Conservation (phyloP, 2,888 invertebrate species). For the Erebia aethiops region DNA sequence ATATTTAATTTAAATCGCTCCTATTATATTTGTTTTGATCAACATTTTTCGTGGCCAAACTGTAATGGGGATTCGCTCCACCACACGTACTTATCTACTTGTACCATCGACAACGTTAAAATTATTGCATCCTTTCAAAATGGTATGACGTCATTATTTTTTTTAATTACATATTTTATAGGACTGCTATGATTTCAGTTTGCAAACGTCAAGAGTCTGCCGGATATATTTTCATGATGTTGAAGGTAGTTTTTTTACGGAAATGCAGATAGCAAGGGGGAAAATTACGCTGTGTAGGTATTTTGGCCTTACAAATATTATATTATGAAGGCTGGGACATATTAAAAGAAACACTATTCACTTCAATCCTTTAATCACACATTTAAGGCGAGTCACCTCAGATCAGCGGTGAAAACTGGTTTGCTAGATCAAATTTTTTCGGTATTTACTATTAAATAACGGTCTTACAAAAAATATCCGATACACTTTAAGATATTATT, state of each 20-base stretch:
- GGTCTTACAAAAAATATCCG: too few species aligned
- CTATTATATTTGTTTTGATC: neutral
- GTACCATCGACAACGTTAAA: conserved; percentile 46
- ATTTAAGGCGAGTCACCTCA: too few species aligned
- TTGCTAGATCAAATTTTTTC: too few species aligned
- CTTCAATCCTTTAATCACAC: too few species aligned
- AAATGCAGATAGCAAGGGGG: too few species aligned
- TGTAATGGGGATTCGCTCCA: conserved; percentile 65
- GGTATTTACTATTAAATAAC: too few species aligned
- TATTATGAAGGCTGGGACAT: too few species aligned
- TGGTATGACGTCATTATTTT: conserved; percentile 1
- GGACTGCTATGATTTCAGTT: conserved; percentile 1
- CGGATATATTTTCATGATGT: neutral
- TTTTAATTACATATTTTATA: conserved; percentile 1
- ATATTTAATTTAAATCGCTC: neutral
- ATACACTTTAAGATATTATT: too few species aligned
- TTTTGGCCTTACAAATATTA: too few species aligned
- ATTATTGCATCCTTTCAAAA: conserved; percentile 41
- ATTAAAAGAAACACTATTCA: too few species aligned
- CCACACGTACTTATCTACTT: conserved; percentile 41
- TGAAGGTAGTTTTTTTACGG: neutral
- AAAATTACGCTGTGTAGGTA: too few species aligned
- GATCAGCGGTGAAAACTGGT: too few species aligned
- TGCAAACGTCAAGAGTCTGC: neutral
- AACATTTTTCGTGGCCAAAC: conserved; percentile 12